Percentiles rank a stretch among this genome's conserved stretches.
Conservation (phyloP, 2,888 invertebrate genomes). For the Cephonodes hylas region DNA sequence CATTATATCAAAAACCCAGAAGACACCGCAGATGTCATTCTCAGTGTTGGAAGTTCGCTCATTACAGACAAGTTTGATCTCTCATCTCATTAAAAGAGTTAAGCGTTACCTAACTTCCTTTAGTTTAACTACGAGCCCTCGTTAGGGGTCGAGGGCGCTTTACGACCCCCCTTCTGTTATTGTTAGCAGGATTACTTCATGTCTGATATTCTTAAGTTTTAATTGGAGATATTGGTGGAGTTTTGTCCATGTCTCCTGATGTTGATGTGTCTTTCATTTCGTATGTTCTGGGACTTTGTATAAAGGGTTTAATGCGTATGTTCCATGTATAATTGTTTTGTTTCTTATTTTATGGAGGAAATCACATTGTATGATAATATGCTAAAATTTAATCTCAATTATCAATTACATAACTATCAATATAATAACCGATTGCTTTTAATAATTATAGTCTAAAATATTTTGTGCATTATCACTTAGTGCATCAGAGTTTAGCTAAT, state of each 20-base stretch:
- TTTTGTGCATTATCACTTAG: too few species aligned
- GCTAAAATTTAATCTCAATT: too few species aligned
- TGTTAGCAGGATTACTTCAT: constrained; percentile 1
- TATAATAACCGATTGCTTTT: too few species aligned
- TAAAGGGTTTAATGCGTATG: neutral
- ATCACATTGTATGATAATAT: too few species aligned
- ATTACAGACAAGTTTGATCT: constrained; percentile 10
- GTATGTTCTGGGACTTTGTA: too few species aligned
- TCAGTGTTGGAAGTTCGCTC: neutral
- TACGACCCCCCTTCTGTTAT: neutral
- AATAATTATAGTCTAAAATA: too few species aligned
- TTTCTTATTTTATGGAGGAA: too few species aligned
- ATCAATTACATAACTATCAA: too few species aligned
- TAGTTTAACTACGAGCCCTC: constrained; percentile 10
- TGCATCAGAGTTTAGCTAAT: too few species aligned
- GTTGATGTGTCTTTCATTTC: neutral
- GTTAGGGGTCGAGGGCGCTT: constrained; percentile 5
- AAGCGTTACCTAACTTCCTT: constrained; percentile 1
- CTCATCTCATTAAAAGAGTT: constrained; percentile 14
- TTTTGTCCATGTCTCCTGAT: neutral
- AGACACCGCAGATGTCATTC: neutral
- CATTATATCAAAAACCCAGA: neutral
- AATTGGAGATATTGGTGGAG: constrained; percentile 21
- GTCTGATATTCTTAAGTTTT: constrained; percentile 22
- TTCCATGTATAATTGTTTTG: too few species aligned